Evolutionary conservation across 1,140 invertebrate genomes (phyloP).

Genomic region (Coenobita brevimanus): DNA sequence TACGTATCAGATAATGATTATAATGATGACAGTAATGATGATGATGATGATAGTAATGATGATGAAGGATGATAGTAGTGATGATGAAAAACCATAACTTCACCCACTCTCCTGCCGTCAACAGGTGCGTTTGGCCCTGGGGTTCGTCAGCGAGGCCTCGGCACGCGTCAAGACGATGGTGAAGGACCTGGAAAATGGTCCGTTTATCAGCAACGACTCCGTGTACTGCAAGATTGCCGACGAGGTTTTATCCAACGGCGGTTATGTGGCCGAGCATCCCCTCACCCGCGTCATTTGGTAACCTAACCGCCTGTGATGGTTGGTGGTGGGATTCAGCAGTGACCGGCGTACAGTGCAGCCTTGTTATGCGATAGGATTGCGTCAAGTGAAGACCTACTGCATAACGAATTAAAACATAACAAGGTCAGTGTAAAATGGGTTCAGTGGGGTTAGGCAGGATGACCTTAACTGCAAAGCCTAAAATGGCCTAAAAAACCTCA

Average conservation of each 20-base stretch:
- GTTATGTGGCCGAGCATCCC: conserved; percentile 63
- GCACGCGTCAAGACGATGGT: conserved; percentile 36
- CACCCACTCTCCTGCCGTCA: not conserved
- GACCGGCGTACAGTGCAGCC: not conserved
- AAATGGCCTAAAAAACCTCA: too few species aligned
- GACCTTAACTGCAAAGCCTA: too few species aligned
- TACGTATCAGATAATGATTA: too few species aligned
- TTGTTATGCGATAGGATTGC: too few species aligned
- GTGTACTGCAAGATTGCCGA: conserved; percentile 55
- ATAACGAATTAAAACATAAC: too few species aligned
- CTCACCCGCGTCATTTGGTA: conserved; percentile 58
- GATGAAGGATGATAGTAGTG: too few species aligned
- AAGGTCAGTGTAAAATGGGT: too few species aligned
- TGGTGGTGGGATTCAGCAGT: not conserved
- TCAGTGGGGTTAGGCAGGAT: too few species aligned
- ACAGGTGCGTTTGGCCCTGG: conserved; percentile 54
- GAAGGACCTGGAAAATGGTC: conserved; percentile 47
- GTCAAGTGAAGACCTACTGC: too few species aligned
- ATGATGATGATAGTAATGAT: too few species aligned
- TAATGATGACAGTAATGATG: too few species aligned
- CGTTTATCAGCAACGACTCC: conserved; percentile 19
- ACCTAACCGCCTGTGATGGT: too few species aligned
- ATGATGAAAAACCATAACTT: not conserved
- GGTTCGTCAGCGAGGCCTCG: conserved; percentile 50
- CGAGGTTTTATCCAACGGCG: conserved; percentile 51